phyloP scores from a whole-genome alignment of 1,140 invertebrate species.

The Cotesia glomerata region DNA sequence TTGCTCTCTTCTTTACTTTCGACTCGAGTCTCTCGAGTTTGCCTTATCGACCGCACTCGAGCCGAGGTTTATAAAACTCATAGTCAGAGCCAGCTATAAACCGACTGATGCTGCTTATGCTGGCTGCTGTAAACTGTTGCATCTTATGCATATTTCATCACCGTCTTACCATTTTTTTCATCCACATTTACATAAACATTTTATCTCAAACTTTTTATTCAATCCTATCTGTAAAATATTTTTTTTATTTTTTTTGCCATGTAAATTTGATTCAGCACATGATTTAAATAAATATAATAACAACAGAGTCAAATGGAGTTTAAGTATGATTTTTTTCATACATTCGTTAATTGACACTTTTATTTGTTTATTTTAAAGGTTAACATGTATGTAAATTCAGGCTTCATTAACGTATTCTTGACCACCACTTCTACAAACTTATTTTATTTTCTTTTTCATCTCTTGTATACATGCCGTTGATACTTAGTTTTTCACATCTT shows the following conservation, averaged over 20 bases:
- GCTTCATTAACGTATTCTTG: too few species aligned
- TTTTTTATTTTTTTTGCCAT: too few species aligned
- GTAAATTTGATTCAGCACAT: too few species aligned
- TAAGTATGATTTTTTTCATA: too few species aligned
- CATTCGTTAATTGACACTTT: too few species aligned
- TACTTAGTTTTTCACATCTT: not conserved
- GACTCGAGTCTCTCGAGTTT: slow-evolving; percentile 3
- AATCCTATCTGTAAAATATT: too few species aligned
- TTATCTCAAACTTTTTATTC: too few species aligned
- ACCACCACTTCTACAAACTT: too few species aligned
- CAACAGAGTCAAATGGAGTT: too few species aligned
- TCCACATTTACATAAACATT: not conserved
- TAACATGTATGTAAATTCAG: too few species aligned
- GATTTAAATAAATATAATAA: too few species aligned
- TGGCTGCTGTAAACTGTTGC: slow-evolving; percentile 23
- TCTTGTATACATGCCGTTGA: not conserved
- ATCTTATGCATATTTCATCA: slow-evolving; percentile 14
- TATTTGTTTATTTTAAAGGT: too few species aligned
- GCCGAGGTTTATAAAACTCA: not conserved
- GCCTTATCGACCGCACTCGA: slow-evolving; percentile 17
- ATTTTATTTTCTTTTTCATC: not conserved
- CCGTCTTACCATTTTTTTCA: slow-evolving; percentile 14
- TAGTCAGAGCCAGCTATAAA: not conserved
- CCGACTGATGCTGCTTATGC: slow-evolving; percentile 11
- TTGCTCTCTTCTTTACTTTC: not conserved